These are phyloP conservation scores for Lamellibrachia luymesi DNA, from an alignment of 1,140 invertebrate species.

Conservation along the genomic window DNA sequence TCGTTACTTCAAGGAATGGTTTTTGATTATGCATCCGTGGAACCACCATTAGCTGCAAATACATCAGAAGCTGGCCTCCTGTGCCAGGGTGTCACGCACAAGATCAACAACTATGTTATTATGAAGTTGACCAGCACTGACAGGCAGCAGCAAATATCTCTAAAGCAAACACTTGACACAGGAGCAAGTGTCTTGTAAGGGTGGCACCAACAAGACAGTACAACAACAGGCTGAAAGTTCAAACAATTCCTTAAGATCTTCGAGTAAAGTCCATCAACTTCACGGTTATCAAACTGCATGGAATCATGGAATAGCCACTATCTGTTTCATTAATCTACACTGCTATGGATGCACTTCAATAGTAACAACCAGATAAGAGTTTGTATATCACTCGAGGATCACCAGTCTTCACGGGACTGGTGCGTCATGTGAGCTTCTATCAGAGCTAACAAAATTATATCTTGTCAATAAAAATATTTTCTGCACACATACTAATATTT, in stretches of 20 bases:
- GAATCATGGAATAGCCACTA: not conserved
- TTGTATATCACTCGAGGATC: not conserved
- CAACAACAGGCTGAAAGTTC: not conserved
- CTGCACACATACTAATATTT: not conserved
- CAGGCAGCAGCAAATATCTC: not conserved
- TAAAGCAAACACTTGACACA: not conserved
- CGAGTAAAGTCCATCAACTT: not conserved
- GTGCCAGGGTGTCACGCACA: not conserved
- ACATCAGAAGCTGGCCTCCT: not conserved
- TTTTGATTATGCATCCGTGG: not conserved
- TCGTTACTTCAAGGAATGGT: not conserved
- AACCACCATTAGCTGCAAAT: not conserved
- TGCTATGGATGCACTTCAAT: not conserved
- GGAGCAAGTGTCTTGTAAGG: not conserved
- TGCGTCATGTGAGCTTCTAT: not conserved
- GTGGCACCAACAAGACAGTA: not conserved
- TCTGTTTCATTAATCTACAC: not conserved
- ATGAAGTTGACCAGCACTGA: not conserved
- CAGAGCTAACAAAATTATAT: not conserved
- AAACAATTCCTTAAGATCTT: constrained; percentile 5
- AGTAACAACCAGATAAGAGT: not conserved
- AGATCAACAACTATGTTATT: not conserved
- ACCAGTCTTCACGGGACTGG: not conserved
- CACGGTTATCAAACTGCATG: not conserved
- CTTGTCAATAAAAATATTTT: not conserved